Base-by-base conservation (phyloP, 2,797 vertebrate genomes). In the Clarias fuscus region DNA sequence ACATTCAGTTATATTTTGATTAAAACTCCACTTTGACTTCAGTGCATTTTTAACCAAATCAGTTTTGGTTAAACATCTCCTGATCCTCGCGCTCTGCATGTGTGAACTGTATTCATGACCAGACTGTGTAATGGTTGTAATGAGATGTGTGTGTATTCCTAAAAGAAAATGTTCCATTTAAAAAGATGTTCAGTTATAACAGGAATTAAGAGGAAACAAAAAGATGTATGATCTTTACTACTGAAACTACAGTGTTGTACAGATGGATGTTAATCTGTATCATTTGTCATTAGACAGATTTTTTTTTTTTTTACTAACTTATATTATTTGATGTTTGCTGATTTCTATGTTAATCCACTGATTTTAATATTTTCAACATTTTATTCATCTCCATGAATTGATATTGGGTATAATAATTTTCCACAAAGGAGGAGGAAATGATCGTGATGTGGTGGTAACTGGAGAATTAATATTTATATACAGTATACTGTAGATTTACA, bases 171-270 rank as follows among this genome's bases (percentile, higher is more conserved):
- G 40, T 24, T 72, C 10, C 5, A 40, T 24, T 67, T 24, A n/a
- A n/a, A 40, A 33, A 37, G 37, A 37, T 0, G 17, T 84, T 83
- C 14, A 40, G 14, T 61, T 43, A 27, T 14, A 73, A 18, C 58
- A 62, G 15, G 24, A 83, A 83, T 40, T 53, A 13, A 53, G 48
- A 53, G 13, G 13, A 53, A 13, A 53, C 48, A 33, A 53, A 20
- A 2, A 27, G 27, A 68, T 56, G 30, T n/a, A 14, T 24, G 1
- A 24, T 30, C 6, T 62, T 82, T 82, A 82, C 85, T 73, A 82
- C 85, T 58, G 40, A 86, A 61, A 83, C 72, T 70, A 76, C 72
- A 78, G 64, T 30, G 62, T 72, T 83, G 72, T 78, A 59, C 33
- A 70, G 33, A 70, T 27, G 7, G 3, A 64, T 20, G 37, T 62